These are phyloP conservation scores for Porites lutea DNA, from an alignment of 64 coral and sea anemone genomes.

Conservation along the genomic window DNA sequence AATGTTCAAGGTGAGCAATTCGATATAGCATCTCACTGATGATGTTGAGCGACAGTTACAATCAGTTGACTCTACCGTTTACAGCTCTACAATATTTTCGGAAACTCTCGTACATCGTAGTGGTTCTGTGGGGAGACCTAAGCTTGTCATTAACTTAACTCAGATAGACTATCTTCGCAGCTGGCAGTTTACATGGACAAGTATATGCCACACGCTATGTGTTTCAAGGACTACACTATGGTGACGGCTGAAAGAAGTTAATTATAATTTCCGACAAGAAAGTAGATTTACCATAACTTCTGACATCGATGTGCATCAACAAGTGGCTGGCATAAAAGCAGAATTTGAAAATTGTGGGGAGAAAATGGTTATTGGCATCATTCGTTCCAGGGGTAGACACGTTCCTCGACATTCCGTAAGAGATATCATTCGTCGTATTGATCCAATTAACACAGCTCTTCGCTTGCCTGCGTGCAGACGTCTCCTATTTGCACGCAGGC, in stretches of 20 bases:
- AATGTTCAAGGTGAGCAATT: too few species aligned
- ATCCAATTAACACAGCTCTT: too few species aligned
- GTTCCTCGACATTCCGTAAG: conserved; percentile 58
- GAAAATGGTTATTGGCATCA: conserved; percentile 48
- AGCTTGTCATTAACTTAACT: conserved; percentile 24
- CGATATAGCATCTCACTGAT: not conserved
- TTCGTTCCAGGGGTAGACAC: conserved; percentile 51
- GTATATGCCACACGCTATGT: conserved; percentile 41
- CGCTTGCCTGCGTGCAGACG: too few species aligned
- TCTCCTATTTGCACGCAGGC: too few species aligned
- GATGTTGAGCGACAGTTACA: conserved; percentile 1
- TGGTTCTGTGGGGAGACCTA: conserved; percentile 43
- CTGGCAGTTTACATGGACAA: conserved; percentile 66
- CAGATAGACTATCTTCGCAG: conserved; percentile 51
- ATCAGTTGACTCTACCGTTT: not conserved
- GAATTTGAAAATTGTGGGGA: conserved; percentile 60
- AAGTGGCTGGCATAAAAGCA: conserved; percentile 22
- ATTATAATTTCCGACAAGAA: conserved; percentile 47
- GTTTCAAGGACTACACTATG: conserved; percentile 54
- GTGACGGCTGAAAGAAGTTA: conserved; percentile 31
- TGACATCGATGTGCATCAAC: conserved; percentile 1
- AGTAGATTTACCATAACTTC: conserved; percentile 57
- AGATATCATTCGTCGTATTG: conserved; percentile 58
- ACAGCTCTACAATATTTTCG: conserved; percentile 1
- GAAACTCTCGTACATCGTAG: conserved; percentile 20